Evolutionary conservation across 1,140 invertebrate genomes (phyloP).

Genomic region (Drosophila orosa): DNA sequence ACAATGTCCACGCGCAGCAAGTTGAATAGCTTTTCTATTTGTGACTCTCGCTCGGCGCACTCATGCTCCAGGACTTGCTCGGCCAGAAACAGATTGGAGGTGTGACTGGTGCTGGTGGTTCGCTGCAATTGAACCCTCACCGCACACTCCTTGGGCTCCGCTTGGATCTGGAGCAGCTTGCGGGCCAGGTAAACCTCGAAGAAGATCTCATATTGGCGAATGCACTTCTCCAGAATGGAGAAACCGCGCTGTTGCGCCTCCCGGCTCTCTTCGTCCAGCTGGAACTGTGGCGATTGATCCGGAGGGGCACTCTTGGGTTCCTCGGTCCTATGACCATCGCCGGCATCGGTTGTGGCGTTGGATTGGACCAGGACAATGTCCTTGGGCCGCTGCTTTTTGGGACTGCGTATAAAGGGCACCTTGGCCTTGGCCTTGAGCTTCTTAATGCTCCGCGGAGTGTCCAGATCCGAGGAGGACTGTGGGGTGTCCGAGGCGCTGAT

Average conservation of each 20-base stretch:
- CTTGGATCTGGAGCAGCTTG: slow-evolving; percentile 66
- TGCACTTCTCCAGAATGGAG: slow-evolving; percentile 87
- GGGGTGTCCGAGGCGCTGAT: slow-evolving; percentile 76
- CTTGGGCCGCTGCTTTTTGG: slow-evolving; percentile 73
- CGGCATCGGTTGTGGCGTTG: not conserved
- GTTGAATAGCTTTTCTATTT: slow-evolving; percentile 77
- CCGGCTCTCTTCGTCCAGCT: slow-evolving; percentile 67
- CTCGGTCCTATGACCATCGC: slow-evolving; percentile 31
- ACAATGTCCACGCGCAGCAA: slow-evolving; percentile 72
- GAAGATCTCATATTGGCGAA: slow-evolving; percentile 89
- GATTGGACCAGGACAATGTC: slow-evolving; percentile 58
- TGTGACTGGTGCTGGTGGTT: slow-evolving; percentile 41
- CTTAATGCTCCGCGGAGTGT: slow-evolving; percentile 80
- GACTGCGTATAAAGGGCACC: slow-evolving; percentile 72
- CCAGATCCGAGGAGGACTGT: slow-evolving; percentile 79
- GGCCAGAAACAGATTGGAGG: slow-evolving; percentile 65
- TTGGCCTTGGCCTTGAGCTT: slow-evolving; percentile 78
- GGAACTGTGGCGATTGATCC: slow-evolving; percentile 49
- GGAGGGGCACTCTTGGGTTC: slow-evolving; percentile 74
- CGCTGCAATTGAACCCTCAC: slow-evolving; percentile 70
- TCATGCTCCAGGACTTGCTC: slow-evolving; percentile 73
- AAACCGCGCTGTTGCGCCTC: slow-evolving; percentile 72
- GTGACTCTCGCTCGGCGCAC: slow-evolving; percentile 52
- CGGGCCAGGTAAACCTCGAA: slow-evolving; percentile 78
- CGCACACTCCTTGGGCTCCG: slow-evolving; percentile 52